Conservation (phyloP, 2,797 vertebrate genomes). For the Enteromius afrohamiltoni region DNA sequence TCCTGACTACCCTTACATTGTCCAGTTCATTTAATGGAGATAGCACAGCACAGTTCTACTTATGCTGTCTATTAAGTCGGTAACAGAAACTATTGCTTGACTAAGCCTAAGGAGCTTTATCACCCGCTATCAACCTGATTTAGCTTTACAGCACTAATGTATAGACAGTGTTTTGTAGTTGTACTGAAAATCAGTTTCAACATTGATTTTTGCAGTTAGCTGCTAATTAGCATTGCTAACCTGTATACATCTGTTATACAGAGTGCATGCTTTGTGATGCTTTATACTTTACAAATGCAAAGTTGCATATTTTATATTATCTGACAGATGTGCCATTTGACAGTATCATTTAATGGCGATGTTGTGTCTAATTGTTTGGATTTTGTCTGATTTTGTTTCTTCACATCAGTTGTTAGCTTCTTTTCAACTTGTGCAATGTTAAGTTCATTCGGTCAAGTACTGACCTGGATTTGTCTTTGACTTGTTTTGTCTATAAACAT, state of each 20-base stretch:
- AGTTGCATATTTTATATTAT: slow-evolving; percentile 8
- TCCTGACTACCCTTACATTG: slow-evolving; percentile 43
- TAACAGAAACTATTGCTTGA: slow-evolving; percentile 37
- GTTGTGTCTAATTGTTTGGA: neutral
- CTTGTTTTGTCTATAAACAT: slow-evolving; percentile 30
- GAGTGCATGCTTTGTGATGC: neutral
- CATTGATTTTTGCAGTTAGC: neutral
- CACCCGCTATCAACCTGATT: slow-evolving; percentile 32
- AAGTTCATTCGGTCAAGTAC: slow-evolving; percentile 19
- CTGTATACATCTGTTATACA: neutral
- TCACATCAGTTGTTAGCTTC: neutral
- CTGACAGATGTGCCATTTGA: slow-evolving; percentile 11
- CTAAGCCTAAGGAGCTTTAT: slow-evolving; percentile 37
- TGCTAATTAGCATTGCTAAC: slow-evolving; percentile 35
- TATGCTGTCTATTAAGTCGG: slow-evolving; percentile 45
- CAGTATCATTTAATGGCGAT: slow-evolving; percentile 27
- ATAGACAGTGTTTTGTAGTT: neutral
- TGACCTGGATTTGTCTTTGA: slow-evolving; percentile 26
- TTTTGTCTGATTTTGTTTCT: neutral
- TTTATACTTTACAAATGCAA: neutral
- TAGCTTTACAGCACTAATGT: slow-evolving; percentile 14
- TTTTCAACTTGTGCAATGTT: neutral
- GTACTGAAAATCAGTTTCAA: neutral
- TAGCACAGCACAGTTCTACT: slow-evolving; percentile 39
- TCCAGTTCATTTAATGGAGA: slow-evolving; percentile 51